Percentiles rank a stretch among this genome's conserved stretches.
Conservation (phyloP, 2,797 vertebrate species). For the Morus bassanus region DNA sequence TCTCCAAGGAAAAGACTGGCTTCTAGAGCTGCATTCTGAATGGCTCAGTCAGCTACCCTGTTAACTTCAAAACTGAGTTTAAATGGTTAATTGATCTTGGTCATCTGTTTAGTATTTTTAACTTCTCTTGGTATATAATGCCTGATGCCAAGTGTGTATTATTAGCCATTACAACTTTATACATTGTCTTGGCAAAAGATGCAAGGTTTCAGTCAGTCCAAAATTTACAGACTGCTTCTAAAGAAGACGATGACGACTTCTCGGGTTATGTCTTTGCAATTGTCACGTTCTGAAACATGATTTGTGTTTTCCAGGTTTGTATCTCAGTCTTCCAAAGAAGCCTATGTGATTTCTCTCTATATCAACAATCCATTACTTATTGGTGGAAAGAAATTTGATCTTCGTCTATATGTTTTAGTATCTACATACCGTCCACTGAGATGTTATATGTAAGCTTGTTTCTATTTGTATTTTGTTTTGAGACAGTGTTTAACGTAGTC, state of each 20-base stretch:
- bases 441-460: constrained; percentile 91
- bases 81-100: not conserved
- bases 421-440: constrained; percentile 94
- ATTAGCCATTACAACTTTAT: not conserved
- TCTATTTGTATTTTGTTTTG: not conserved
- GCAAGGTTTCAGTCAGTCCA: not conserved
- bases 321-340: constrained; percentile 90
- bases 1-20: not conserved
- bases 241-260: not conserved
- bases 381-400: constrained; percentile 97
- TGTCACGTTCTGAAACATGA: not conserved
- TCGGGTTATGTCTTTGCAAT: not conserved
- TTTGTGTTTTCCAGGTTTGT: constrained; percentile 81
- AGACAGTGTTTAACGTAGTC: not conserved
- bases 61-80: not conserved
- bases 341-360: constrained; percentile 97
- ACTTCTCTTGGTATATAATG: not conserved
- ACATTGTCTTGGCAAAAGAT: not conserved
- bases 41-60: not conserved
- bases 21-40: not conserved
- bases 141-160: not conserved
- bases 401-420: constrained; percentile 94
- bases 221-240: not conserved
- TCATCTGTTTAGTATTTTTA: not conserved
- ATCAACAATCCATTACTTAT: constrained; percentile 96